Evolutionary conservation across 2,888 invertebrate species (phyloP).

Genomic region (Trachelus troglodyta): DNA sequence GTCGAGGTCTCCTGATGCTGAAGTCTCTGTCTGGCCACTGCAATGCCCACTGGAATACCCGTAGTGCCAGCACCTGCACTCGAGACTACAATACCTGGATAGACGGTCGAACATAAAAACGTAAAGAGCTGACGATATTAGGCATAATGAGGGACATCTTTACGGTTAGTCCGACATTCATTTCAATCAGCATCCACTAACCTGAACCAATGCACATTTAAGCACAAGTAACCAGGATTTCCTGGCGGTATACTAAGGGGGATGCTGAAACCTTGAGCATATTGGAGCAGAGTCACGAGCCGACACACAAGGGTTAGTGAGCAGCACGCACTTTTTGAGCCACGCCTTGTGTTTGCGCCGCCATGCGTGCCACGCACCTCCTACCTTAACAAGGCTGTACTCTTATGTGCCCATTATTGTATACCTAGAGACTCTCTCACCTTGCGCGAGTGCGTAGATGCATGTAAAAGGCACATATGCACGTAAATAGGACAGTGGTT

Average conservation of each 20-base stretch:
- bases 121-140: neutral
- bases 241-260: neutral
- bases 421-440: neutral
- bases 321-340: conserved; percentile 41
- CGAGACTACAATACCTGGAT: conserved; percentile 58
- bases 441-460: neutral
- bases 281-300: conserved; percentile 18
- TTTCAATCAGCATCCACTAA: neutral
- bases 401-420: neutral
- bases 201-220: neutral
- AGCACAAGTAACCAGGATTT: neutral
- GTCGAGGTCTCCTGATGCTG: conserved; percentile 73
- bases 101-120: neutral
- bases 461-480: neutral
- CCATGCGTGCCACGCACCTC: conserved; percentile 63
- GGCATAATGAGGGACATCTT: neutral
- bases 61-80: conserved; percentile 53
- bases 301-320: conserved; percentile 5
- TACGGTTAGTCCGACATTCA: neutral
- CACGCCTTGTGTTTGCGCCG: conserved; percentile 63
- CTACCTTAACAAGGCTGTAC: conserved; percentile 50
- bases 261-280: conserved; percentile 26
- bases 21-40: conserved; percentile 83
- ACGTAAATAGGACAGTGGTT: neutral
- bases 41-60: conserved; percentile 84